phyloP scores from a whole-genome alignment of 2,888 invertebrate genomes.

The Frankliniella fusca region DNA sequence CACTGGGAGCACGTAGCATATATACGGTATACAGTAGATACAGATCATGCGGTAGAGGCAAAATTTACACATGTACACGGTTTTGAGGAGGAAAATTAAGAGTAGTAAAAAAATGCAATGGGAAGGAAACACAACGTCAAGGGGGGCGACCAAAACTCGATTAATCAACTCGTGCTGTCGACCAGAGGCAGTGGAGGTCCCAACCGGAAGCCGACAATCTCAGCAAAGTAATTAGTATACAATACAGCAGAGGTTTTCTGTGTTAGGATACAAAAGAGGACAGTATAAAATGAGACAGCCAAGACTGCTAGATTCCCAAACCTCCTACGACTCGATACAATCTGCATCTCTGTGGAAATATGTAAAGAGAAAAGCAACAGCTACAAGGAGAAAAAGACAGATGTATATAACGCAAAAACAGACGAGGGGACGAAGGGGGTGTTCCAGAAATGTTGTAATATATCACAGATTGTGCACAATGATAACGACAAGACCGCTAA shows the following conservation, averaged over 20 bases:
- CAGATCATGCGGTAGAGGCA: background rate
- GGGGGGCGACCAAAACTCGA: background rate
- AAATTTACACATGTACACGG: background rate
- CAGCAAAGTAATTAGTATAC: conserved; percentile 6
- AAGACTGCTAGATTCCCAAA: background rate
- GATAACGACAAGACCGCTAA: no score
- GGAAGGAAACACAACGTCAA: no score
- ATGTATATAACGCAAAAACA: background rate
- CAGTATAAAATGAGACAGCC: background rate
- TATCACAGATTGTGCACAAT: no score
- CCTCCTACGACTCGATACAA: background rate
- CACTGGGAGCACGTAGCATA: no score
- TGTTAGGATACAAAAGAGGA: conserved; percentile 6
- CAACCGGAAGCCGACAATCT: background rate
- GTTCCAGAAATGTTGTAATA: no score
- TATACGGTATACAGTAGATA: background rate
- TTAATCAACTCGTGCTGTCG: background rate
- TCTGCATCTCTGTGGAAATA: background rate
- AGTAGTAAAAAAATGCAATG: background rate
- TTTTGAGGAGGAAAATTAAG: background rate
- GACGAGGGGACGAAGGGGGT: no score
- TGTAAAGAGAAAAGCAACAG: background rate
- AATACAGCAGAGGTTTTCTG: conserved; percentile 2
- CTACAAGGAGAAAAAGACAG: background rate
- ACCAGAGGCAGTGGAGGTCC: background rate